A percentile compares a stretch with the other conserved stretches of the same genome.
Conservation (phyloP, 2,888 invertebrate species). For the Meganola albula region DNA sequence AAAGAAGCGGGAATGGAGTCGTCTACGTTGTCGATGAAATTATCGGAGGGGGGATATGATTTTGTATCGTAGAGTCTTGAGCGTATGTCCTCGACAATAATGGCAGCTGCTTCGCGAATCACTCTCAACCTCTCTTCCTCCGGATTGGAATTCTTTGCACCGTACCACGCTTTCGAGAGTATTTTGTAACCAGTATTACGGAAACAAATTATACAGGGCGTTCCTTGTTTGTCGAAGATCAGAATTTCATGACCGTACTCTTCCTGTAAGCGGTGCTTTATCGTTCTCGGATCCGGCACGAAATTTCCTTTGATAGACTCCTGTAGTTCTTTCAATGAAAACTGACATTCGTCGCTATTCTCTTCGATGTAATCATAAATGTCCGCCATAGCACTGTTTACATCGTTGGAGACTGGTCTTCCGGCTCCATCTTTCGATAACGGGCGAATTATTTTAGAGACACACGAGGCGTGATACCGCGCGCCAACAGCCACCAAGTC, state of each 20-base stretch:
- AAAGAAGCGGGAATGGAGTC: conserved; percentile 3
- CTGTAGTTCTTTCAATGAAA: background rate
- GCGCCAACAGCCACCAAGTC: background rate
- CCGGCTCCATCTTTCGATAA: background rate
- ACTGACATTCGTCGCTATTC: conserved; percentile 3
- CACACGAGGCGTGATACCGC: background rate
- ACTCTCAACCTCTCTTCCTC: conserved; percentile 3
- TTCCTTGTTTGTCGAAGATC: conserved; percentile 2
- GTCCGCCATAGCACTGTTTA: background rate
- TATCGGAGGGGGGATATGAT: conserved; percentile 3
- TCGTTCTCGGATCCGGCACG: background rate
- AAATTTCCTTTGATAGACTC: background rate
- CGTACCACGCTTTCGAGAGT: conserved; percentile 2
- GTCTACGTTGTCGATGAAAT: conserved; percentile 1
- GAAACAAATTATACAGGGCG: conserved; percentile 1
- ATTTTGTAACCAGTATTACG: conserved; percentile 4
- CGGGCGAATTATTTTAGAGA: background rate
- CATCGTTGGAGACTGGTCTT: background rate
- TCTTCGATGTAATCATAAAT: background rate
- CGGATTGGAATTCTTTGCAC: background rate
- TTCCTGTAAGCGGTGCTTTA: background rate
- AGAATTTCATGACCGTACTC: conserved; percentile 1
- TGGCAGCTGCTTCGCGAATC: conserved; percentile 6
- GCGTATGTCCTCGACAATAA: conserved; percentile 2
- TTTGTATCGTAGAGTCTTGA: background rate